Evolutionary conservation across 2,113 vertebrate genomes (phyloP).

Genomic region (Puntigrus tetrazona): DNA sequence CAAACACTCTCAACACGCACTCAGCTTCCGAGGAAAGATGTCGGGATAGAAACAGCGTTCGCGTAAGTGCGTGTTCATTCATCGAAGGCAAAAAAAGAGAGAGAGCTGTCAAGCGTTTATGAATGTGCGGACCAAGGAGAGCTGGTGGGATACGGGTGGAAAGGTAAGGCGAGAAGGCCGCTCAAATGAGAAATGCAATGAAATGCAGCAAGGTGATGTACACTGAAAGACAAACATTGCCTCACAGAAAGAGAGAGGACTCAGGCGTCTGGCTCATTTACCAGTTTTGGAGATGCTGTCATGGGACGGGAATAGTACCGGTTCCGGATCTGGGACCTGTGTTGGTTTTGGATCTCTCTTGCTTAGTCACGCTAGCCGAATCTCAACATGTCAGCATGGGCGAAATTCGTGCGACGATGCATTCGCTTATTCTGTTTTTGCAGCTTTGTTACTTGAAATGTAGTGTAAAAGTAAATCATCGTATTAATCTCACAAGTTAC

Average conservation of each 20-base stretch:
- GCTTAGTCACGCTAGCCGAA: background rate
- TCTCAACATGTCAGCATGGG: background rate
- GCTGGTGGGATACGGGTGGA: background rate
- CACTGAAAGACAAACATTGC: background rate
- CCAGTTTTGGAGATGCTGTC: background rate
- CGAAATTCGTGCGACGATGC: background rate
- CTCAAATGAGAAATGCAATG: constrained; percentile 20
- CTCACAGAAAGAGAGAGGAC: background rate
- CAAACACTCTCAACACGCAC: background rate
- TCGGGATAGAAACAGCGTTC: background rate
- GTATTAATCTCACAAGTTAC: background rate
- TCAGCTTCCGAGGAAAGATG: background rate
- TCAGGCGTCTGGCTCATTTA: background rate
- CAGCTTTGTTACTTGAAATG: background rate
- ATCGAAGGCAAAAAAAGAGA: background rate
- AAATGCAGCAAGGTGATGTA: background rate
- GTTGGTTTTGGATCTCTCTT: background rate
- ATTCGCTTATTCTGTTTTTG: background rate
- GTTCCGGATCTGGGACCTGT: background rate
- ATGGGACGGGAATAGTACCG: background rate
- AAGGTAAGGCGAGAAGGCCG: background rate
- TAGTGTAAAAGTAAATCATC: background rate
- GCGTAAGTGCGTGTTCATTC: background rate
- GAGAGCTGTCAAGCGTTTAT: background rate
- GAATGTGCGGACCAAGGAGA: background rate